Evolutionary conservation across 2,888 invertebrate genomes (phyloP).

Genomic region (Marronus borbonicus): DNA sequence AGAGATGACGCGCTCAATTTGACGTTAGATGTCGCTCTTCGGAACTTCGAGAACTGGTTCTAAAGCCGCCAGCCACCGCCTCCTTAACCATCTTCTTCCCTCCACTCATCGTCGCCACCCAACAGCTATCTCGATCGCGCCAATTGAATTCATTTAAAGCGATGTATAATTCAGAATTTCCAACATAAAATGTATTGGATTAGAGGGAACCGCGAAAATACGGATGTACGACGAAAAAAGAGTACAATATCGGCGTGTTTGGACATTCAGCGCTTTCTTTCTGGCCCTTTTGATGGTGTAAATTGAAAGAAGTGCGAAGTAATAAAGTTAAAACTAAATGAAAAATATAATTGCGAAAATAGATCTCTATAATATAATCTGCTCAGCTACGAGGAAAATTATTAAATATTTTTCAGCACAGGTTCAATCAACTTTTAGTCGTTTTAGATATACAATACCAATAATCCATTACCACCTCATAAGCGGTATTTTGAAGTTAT

Average conservation of each 20-base stretch:
- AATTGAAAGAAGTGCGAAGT: no score
- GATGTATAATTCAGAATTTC: slow-evolving; percentile 6
- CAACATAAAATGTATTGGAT: slow-evolving; percentile 8
- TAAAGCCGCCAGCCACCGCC: slow-evolving; percentile 1
- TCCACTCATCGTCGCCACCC: not conserved
- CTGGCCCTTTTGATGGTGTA: not conserved
- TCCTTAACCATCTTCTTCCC: not conserved
- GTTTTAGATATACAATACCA: no score
- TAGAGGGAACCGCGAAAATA: not conserved
- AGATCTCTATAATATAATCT: no score
- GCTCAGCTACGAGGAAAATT: no score
- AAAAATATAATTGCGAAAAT: no score
- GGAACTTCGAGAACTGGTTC: slow-evolving; percentile 26
- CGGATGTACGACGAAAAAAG: no score
- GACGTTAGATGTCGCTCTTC: slow-evolving; percentile 39
- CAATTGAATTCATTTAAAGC: slow-evolving; percentile 24
- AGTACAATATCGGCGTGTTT: not conserved
- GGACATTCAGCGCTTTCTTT: not conserved
- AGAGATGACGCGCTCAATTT: slow-evolving; percentile 42
- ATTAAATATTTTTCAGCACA: no score
- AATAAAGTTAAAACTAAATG: no score
- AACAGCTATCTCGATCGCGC: not conserved
- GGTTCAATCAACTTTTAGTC: no score
- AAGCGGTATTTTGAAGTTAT: no score
- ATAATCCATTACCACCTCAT: no score